Conservation (phyloP, 2,888 invertebrate species). For the Capitulum mitella region DNA sequence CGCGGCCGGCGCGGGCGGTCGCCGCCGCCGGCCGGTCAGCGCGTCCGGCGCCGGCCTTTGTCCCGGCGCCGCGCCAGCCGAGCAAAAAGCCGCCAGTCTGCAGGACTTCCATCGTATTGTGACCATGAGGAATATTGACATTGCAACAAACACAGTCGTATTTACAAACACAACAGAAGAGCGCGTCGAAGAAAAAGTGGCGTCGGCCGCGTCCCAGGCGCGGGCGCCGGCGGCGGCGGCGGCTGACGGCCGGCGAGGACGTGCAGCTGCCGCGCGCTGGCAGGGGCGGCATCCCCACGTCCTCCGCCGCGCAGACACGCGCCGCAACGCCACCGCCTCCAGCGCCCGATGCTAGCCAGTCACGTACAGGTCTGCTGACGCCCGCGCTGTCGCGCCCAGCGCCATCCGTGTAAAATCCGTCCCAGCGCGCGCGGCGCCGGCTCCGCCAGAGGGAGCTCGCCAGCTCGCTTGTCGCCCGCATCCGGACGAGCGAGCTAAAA, state of each 20-base stretch:
- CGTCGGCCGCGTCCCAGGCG: not conserved
- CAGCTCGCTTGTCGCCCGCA: no score
- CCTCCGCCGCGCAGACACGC: no score
- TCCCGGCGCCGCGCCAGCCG: not conserved
- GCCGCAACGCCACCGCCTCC: no score
- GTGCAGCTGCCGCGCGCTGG: no score
- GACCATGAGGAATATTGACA: conserved; percentile 24
- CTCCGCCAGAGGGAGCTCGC: not conserved
- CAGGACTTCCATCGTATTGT: conserved; percentile 18
- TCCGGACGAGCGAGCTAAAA: no score
- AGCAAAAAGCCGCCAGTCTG: not conserved
- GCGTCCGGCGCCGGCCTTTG: not conserved
- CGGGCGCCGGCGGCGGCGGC: no score
- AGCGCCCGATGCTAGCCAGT: not conserved
- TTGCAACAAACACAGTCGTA: conserved; percentile 21
- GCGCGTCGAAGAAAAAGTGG: not conserved
- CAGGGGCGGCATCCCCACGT: no score
- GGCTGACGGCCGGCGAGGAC: no score
- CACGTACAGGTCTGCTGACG: no score
- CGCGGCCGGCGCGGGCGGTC: no score
- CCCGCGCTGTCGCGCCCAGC: no score
- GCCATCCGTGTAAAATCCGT: not conserved
- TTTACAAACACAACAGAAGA: conserved; percentile 18
- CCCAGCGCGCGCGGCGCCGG: not conserved
- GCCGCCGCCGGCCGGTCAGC: no score